Base-by-base conservation (phyloP, 2,797 vertebrate genomes). In the Pygocentrus nattereri region DNA sequence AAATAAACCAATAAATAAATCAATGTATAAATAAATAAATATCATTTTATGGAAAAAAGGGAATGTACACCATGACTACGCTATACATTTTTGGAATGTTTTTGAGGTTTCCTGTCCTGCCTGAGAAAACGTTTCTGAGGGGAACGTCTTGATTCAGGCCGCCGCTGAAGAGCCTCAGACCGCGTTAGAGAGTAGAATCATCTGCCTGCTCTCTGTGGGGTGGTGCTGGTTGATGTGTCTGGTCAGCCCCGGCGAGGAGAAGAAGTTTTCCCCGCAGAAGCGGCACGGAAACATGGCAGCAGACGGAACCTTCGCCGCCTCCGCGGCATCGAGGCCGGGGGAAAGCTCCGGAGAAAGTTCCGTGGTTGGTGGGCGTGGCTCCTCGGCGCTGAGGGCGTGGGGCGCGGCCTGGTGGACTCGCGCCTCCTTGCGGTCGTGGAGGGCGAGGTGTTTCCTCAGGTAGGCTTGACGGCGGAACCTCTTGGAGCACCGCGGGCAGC, bases 381-480 rank as follows among this genome's bases (percentile, higher is more conserved):
- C 59, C 15, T 49, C 49, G 15, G 49, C 16, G 49, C 49, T 18
- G 44, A 47, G 12, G 3, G 50, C 2, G 50, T 50, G 3, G 54
- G 54, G 6, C 21, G 21, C 6, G 19, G 21, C 6, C 49, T 18
- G 49, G 49, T 50, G 15, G 49, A 49, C 49, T 49, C 69, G 50
- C 7, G 78, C 80, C 38, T 84, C 77, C 78, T 88, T 87, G 47
- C 84, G 78, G 15, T 58, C 83, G 76, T 92, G 91, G 1, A 91
- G 83, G 0, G 90, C 88, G 73, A 90, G 67, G 69, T 92, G 91
- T 70, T 91, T 92, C 50, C 88, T 82, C 49, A 92, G 75, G 75
- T 89, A 90, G 0, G 90, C 90, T 59, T 88, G 86, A 11, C 89
- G 79, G 4, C 89, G 77, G 72, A 92, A 92, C 61, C 78, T 86